Evolutionary conservation across 2,888 invertebrate genomes (phyloP), one percentile per base, ranked within the genome.

Genomic region (Matsumyia berberina): DNA sequence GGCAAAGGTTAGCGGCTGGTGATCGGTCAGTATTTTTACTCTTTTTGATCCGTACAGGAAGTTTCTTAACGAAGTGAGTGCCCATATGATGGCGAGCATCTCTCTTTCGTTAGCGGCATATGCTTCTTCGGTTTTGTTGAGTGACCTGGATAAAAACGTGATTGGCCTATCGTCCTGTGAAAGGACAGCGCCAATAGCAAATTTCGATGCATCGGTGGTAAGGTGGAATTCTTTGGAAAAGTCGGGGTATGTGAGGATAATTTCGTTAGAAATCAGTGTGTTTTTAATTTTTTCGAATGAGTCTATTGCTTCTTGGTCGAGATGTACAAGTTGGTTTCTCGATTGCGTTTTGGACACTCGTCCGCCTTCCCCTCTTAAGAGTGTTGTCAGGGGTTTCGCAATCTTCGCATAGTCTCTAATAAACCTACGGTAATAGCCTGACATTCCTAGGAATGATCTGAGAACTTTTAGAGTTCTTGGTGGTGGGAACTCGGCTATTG

Each of bases 401-500:
- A 24, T 24, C 1, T 4, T 24, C 4, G 24, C 24, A 4, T 24
- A 24, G 24, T 4, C 24, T 24, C 4, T 24, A 3, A 24, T 24
- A 24, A 24, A 24, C 1, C 24, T 1, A 1, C 24, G 24, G 24
- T 24, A 4, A 4, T 24, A 24, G 2, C 86, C 85, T 24, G 87
- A 33, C 44, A 44, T 44, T 4, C 17, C 44, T 1, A 44, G 8
- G 0, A 44, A 44, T 7, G 9, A 44, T n/a, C 80, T 35, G 11
- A 88, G 60, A n/a, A 87, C 74, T 39, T 82, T 87, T 2, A 66
- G 12, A 2, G 64, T 87, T 39, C 57, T 83, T 9, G 87, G 87
- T 6, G 74, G 8, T n/a, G 87, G 87, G 6, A 85, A 86, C 4
- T 86, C 81, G 17, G 49, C 44, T 6, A 88, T 86, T 7, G 86